These are phyloP conservation scores for Xestia sexstrigata DNA, from an alignment of 2,888 invertebrate species.

Conservation along the genomic window DNA sequence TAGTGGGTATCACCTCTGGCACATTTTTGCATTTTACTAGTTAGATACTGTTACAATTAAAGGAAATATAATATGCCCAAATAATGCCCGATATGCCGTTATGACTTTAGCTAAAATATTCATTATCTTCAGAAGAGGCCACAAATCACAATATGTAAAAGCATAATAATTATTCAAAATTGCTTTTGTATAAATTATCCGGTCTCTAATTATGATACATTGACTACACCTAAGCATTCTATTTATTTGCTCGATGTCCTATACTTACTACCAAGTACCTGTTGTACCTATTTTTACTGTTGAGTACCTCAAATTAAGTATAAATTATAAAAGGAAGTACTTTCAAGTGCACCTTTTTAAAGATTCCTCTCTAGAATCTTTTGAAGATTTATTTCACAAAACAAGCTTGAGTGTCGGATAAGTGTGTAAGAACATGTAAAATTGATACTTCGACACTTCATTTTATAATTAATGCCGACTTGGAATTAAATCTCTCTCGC, in stretches of 20 bases:
- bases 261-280: background rate
- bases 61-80: no score
- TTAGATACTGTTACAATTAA: no score
- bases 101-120: no score
- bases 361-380: conserved; percentile 11
- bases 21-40: no score
- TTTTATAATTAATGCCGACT: conserved; percentile 17
- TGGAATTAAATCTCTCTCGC: background rate
- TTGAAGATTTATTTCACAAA: conserved; percentile 33
- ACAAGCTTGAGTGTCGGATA: background rate
- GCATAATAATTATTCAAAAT: no score
- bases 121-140: no score
- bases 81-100: no score
- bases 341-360: conserved; percentile 12
- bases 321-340: conserved; percentile 33
- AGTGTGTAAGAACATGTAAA: conserved; percentile 18
- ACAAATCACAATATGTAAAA: no score
- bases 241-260: background rate
- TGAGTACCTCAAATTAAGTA: conserved; percentile 26
- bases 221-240: no score
- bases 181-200: no score
- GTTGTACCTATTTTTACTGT: conserved; percentile 25
- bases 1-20: no score
- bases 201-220: no score
- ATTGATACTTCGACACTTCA: conserved; percentile 22